phyloP scores from a whole-genome alignment of 2,797 vertebrate genomes.

The Lindbergichthys nudifrons region DNA sequence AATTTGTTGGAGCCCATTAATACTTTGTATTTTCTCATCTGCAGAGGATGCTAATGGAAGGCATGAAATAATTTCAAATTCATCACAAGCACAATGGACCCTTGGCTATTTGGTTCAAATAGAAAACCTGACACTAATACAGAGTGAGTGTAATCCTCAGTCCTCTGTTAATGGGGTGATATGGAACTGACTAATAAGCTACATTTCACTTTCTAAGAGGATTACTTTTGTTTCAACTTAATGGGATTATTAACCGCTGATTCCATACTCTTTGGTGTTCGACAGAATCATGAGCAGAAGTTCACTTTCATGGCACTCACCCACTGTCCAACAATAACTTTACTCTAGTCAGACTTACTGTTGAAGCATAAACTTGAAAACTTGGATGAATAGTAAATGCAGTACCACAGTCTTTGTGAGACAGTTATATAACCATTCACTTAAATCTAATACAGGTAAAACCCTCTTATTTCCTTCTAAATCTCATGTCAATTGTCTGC shows the following conservation, averaged over 20 bases:
- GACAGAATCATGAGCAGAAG: slow-evolving; percentile 49
- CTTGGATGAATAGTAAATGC: not conserved
- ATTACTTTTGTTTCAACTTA: slow-evolving; percentile 80
- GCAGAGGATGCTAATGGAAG: slow-evolving; percentile 13
- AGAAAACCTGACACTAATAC: slow-evolving; percentile 58
- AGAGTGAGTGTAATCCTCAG: slow-evolving; percentile 64
- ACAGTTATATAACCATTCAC: slow-evolving; percentile 12
- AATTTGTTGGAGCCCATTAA: not conserved
- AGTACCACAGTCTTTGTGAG: slow-evolving; percentile 1
- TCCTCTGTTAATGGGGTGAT: slow-evolving; percentile 63
- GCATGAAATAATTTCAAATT: slow-evolving; percentile 29
- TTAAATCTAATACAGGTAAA: slow-evolving; percentile 19
- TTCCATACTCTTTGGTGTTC: slow-evolving; percentile 56
- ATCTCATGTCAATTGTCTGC: not conserved
- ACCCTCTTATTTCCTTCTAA: slow-evolving; percentile 1
- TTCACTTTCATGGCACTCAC: slow-evolving; percentile 58
- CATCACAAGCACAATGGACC: slow-evolving; percentile 30
- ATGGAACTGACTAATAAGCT: slow-evolving; percentile 66
- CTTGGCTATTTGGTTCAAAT: slow-evolving; percentile 32
- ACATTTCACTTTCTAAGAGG: slow-evolving; percentile 74
- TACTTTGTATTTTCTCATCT: slow-evolving; percentile 19
- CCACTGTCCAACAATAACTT: slow-evolving; percentile 59
- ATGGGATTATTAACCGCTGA: slow-evolving; percentile 68
- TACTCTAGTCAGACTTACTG: slow-evolving; percentile 30
- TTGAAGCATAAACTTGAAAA: slow-evolving; percentile 29